phyloP scores from a whole-genome alignment of 2,888 invertebrate species.

The Latheticus oryzae region DNA sequence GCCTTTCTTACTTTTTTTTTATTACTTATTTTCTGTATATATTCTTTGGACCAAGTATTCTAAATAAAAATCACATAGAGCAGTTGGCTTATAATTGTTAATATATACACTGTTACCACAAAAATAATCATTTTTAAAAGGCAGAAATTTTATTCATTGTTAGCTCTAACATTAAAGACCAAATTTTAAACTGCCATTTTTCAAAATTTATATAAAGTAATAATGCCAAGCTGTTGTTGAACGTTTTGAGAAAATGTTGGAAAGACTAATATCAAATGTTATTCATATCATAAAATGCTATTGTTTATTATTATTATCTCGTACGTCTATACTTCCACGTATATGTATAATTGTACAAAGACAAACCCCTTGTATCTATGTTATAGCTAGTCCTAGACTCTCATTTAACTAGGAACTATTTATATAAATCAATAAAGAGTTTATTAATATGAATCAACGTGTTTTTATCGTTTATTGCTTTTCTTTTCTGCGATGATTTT shows the following conservation, averaged over 20 bases:
- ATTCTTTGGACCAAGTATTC: conserved; percentile 44
- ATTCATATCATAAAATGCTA: conserved; percentile 52
- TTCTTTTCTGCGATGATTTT: too few species aligned
- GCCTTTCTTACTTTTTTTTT: conserved; percentile 50
- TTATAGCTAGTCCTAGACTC: conserved; percentile 64
- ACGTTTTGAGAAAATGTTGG: conserved; percentile 46
- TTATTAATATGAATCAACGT: conserved; percentile 56
- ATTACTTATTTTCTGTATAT: conserved; percentile 47
- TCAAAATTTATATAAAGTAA: conserved; percentile 44
- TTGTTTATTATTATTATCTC: conserved; percentile 41
- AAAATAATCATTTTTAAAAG: conserved; percentile 38
- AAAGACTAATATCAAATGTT: conserved; percentile 52
- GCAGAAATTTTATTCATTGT: conserved; percentile 47
- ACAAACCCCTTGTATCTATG: conserved; percentile 60
- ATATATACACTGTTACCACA: conserved; percentile 28
- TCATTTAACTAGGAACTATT: conserved; percentile 62
- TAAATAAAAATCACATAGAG: too few species aligned
- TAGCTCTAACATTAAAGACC: conserved; percentile 41
- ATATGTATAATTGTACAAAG: conserved; percentile 63
- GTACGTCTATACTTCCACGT: conserved; percentile 61
- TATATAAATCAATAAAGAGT: conserved; percentile 63
- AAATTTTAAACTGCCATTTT: conserved; percentile 52
- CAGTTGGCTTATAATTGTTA: conserved; percentile 45
- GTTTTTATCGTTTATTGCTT: too few species aligned
- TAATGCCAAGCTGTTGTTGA: conserved; percentile 52